Evolutionary conservation across 2,888 invertebrate species (phyloP), one percentile per base, ranked within the genome.

Genomic region (Dyspetes luteomarginatus): DNA sequence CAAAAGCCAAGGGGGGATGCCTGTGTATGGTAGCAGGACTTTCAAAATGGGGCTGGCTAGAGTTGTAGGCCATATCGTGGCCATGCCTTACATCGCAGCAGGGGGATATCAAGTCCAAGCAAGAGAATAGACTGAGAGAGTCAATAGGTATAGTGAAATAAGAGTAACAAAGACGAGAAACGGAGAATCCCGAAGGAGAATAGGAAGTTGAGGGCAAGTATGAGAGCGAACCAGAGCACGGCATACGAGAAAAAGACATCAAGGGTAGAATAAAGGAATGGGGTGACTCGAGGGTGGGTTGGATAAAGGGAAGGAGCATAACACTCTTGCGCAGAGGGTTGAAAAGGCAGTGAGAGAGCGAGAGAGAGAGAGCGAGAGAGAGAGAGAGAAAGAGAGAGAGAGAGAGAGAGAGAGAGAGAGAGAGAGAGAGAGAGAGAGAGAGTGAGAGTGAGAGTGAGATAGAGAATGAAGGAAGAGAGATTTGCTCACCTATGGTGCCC

Each of bases 401-500:
- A 17, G 15, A 19, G 28, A 28, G 30, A 26, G 55, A 71, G 24
- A 56, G 5, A 71, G n/a, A 62, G 24, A 19, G 4, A 22, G 22
- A 60, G 5, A 17, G 4, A 60, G 60, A 41, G 3, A 60, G 19
- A 2, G 24, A 30, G n/a, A 30, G 15, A 30, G 15, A 15, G 1
- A 56, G 9, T 28, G 55, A 60, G 17, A 48, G 68, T 55, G 43
- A 84, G 89, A 88, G 87, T 89, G 80, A 67, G 89, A 86, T 73
- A 89, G 52, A 50, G 28, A 17, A 24, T 7, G 19, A 12, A 24
- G 36, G 30, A 41, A 30, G 58, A 72, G 26, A 60, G 7, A 72
- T 74, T 78, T 85, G 88, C 93, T 93, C 91, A 95, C 95, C 95
- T 92, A 96, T 94, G 84, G 95, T 93, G 85, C 95, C 94, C 86